Evolutionary conservation across 1,140 invertebrate genomes (phyloP).

Genomic region (Oryctes rhinoceros): DNA sequence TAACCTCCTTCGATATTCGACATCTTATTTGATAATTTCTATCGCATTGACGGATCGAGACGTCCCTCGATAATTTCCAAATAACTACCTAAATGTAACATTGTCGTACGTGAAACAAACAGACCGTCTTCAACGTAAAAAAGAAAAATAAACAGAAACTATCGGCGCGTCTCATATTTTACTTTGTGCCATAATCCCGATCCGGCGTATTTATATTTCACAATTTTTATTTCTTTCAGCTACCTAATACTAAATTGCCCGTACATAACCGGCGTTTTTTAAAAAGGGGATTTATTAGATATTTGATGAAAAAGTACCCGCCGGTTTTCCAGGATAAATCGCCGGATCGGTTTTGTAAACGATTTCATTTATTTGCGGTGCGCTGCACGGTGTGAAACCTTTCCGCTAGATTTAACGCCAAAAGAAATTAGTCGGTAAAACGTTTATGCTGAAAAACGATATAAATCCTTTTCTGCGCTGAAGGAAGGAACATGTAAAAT

Average conservation of each 20-base stretch:
- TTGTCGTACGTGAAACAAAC: no score
- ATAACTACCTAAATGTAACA: no score
- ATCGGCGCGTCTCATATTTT: no score
- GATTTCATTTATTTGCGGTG: slow-evolving; percentile 11
- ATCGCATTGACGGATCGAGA: no score
- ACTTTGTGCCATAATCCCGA: no score
- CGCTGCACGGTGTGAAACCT: neutral
- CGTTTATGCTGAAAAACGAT: neutral
- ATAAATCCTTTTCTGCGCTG: neutral
- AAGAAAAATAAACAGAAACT: no score
- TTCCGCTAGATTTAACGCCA: slow-evolving; percentile 10
- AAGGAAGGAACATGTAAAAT: neutral
- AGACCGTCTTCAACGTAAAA: no score
- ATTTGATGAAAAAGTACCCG: neutral
- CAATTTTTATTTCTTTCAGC: no score
- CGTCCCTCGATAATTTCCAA: no score
- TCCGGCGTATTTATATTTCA: no score
- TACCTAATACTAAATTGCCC: neutral
- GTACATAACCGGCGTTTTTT: neutral
- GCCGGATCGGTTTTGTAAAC: neutral
- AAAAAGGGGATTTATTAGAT: neutral
- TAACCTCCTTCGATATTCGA: no score
- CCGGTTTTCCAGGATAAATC: neutral
- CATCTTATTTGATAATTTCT: no score
- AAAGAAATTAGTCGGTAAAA: slow-evolving; percentile 6